Percentiles rank a stretch among this genome's conserved stretches.
Conservation (phyloP, 2,888 invertebrate genomes). For the Rutpela maculata region DNA sequence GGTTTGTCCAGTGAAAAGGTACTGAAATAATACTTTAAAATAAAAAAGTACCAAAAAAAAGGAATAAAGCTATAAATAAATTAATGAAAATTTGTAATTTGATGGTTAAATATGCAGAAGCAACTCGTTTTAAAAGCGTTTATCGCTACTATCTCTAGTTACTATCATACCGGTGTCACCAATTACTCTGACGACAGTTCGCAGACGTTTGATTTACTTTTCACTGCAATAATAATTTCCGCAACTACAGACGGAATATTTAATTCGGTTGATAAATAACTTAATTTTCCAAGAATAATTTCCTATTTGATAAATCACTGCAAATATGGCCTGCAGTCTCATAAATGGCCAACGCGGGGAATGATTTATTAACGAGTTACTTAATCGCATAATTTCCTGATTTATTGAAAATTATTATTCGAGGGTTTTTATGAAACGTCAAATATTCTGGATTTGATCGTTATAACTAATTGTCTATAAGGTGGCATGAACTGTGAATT, state of each 20-base stretch:
- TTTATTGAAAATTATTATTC: not conserved
- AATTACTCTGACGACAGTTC: not conserved
- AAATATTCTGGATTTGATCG: not conserved
- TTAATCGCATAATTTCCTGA: not conserved
- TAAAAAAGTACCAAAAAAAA: no score
- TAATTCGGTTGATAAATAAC: not conserved
- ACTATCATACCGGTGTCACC: not conserved
- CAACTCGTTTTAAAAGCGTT: no score
- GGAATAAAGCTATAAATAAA: no score
- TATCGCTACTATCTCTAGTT: no score
- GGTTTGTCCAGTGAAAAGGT: no score
- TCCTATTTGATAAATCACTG: not conserved
- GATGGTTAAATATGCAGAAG: no score
- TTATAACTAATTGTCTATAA: no score
- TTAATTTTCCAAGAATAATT: slow-evolving; percentile 6
- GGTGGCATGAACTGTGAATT: no score
- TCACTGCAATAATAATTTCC: not conserved
- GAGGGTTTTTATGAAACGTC: not conserved
- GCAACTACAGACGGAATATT: not conserved
- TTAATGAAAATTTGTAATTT: no score
- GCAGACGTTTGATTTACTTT: slow-evolving; percentile 1
- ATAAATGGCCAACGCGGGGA: not conserved
- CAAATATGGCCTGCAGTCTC: slow-evolving; percentile 2
- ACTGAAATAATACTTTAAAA: no score
- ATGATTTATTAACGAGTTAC: not conserved